phyloP scores from a whole-genome alignment of 1,140 invertebrate genomes.

The Magallana angulata region DNA sequence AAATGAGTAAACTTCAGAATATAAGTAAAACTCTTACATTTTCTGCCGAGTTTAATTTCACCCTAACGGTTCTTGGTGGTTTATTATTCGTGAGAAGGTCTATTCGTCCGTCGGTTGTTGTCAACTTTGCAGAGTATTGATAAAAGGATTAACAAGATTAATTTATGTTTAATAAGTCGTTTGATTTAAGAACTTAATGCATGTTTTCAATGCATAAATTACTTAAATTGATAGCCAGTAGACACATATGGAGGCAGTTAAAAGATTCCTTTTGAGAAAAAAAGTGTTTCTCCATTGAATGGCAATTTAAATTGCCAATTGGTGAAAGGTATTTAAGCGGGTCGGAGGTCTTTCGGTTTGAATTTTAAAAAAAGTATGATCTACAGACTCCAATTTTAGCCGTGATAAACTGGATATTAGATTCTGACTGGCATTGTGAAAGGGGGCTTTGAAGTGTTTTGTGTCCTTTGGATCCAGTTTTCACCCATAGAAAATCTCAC shows the following conservation, averaged over 20 bases:
- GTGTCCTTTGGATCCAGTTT: neutral
- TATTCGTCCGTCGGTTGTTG: too few relatives aligned
- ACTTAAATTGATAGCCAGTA: slow-evolving; percentile 13
- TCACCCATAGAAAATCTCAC: neutral
- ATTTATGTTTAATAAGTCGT: neutral
- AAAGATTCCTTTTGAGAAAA: neutral
- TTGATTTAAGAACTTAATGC: slow-evolving; percentile 26
- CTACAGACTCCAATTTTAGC: neutral
- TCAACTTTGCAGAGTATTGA: neutral
- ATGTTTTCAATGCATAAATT: slow-evolving; percentile 20
- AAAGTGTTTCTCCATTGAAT: neutral
- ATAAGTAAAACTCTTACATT: too few relatives aligned
- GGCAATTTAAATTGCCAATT: slow-evolving; percentile 6
- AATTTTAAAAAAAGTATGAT: neutral
- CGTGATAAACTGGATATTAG: neutral
- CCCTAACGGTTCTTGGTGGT: too few relatives aligned
- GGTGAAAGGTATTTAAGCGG: neutral
- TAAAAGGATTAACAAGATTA: slow-evolving; percentile 20
- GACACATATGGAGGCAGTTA: neutral
- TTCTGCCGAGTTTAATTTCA: too few relatives aligned
- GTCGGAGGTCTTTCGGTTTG: neutral
- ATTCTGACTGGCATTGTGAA: neutral
- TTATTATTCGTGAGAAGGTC: too few relatives aligned
- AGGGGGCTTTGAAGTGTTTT: neutral
- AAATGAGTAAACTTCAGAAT: too few relatives aligned